Evolutionary conservation across 1,140 invertebrate species (phyloP).

Genomic region (Babylonia areolata): DNA sequence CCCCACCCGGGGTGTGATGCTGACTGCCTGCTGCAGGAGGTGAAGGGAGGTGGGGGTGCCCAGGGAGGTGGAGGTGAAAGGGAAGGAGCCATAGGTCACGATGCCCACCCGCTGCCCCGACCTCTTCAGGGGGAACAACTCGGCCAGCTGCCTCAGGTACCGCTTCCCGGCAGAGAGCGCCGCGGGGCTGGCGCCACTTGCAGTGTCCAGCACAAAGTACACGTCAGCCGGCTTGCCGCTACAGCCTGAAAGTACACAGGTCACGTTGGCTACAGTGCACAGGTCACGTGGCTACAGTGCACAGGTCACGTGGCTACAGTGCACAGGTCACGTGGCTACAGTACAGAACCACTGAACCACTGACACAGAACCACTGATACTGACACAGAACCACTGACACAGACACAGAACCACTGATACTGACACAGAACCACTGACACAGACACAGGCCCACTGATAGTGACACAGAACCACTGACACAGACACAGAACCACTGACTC

Average conservation of each 20-base stretch:
- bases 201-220: conserved; percentile 63
- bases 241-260: conserved; percentile 61
- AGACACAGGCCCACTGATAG: not conserved
- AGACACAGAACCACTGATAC: not conserved
- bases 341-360: not conserved
- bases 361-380: not conserved
- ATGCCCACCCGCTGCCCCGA: conserved; percentile 51
- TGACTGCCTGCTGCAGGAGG: conserved; percentile 40
- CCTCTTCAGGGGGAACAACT: conserved; percentile 49
- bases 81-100: conserved; percentile 45
- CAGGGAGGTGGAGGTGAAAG: conserved; percentile 31
- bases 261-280: not conserved
- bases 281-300: not conserved
- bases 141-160: conserved; percentile 55
- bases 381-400: not conserved
- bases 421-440: not conserved
- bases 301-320: not conserved
- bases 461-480: not conserved
- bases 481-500: no score
- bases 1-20: conserved; percentile 35
- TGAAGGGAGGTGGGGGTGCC: conserved; percentile 38
- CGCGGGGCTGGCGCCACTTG: conserved; percentile 46
- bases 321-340: not conserved
- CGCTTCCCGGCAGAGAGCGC: conserved; percentile 55
- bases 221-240: conserved; percentile 64